phyloP scores from a whole-genome alignment of 2,888 invertebrate species.

The Epinotia demarniana region DNA sequence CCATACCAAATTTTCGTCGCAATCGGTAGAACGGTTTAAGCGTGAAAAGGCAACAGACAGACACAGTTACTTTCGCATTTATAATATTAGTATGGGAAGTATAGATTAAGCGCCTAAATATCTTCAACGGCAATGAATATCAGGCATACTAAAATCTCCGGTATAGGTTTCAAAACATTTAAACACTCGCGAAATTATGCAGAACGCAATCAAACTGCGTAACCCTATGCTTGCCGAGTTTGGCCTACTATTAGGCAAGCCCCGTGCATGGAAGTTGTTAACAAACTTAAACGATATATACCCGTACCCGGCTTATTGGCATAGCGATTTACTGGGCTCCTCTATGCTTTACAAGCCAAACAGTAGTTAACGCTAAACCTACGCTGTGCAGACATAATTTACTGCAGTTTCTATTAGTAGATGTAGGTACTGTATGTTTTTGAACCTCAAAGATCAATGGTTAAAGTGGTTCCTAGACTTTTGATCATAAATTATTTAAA shows the following conservation, averaged over 20 bases:
- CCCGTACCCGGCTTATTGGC: constrained; percentile 55
- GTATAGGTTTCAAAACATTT: neutral
- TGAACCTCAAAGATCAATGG: neutral
- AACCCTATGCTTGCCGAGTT: constrained; percentile 25
- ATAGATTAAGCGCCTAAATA: constrained; percentile 2
- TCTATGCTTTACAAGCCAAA: constrained; percentile 48
- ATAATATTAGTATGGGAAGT: no score
- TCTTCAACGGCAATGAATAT: neutral
- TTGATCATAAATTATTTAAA: neutral
- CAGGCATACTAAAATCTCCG: neutral
- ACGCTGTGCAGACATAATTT: constrained; percentile 35
- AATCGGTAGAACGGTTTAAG: no score
- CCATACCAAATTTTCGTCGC: no score
- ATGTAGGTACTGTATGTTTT: neutral
- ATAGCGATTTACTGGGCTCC: constrained; percentile 56
- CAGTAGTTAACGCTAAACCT: constrained; percentile 43
- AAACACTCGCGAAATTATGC: constrained; percentile 21
- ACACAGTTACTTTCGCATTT: no score
- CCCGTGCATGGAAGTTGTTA: constrained; percentile 50
- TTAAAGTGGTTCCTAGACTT: neutral
- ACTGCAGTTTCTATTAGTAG: constrained; percentile 4
- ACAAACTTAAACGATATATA: constrained; percentile 57
- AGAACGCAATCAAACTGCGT: constrained; percentile 18
- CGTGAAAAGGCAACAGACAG: no score
- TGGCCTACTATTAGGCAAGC: constrained; percentile 33